Base-by-base conservation (phyloP, 2,888 invertebrate species). In the Osmoderma eremita region DNA sequence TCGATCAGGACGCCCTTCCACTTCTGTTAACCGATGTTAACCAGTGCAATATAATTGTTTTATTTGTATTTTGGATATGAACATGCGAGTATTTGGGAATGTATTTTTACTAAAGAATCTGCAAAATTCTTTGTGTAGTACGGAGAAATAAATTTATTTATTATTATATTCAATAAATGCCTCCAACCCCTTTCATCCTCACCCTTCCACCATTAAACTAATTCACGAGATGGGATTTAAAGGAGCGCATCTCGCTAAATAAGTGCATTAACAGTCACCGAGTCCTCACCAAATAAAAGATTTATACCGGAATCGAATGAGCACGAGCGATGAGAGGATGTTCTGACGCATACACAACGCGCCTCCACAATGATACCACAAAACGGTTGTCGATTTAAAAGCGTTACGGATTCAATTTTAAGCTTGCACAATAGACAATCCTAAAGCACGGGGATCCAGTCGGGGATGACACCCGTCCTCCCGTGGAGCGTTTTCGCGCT, bases 341-440 rank as follows among this genome's bases (percentile, higher is more conserved):
- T 62, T 42, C n/a, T 24, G 45, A 18, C 15, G 49, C 50, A 30
- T 22, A n/a, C 24, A 1, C 12, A 20, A 12, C 13, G 24, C 50
- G 50, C 22, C 13, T 63, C 45, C 42, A 58, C 66, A 63, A 67
- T 70, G 71, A 70, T 72, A 65, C 50, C 63, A 67, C 67, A 69
- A 70, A 71, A 71, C 65, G 71, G 62, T 70, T 70, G 71, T 69
- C 72, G 73, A 73, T 75, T 74, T 74, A 71, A 75, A 75, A 74
- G 74, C 75, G 72, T 72, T 71, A 71, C 71, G 72, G 71, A 75
- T 75, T 75, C 75, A 75, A 75, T 75, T 75, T 75, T 74, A 74
- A 75, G 74, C 74, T 70, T 64, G 69, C 74, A 75, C 75, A 75
- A 75, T 77, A 77, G 77, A 76, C 75, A 76, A 77, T 76, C 75